These are phyloP conservation scores for Ophion obscuratus DNA, from an alignment of 2,888 invertebrate genomes.

Conservation along the genomic window DNA sequence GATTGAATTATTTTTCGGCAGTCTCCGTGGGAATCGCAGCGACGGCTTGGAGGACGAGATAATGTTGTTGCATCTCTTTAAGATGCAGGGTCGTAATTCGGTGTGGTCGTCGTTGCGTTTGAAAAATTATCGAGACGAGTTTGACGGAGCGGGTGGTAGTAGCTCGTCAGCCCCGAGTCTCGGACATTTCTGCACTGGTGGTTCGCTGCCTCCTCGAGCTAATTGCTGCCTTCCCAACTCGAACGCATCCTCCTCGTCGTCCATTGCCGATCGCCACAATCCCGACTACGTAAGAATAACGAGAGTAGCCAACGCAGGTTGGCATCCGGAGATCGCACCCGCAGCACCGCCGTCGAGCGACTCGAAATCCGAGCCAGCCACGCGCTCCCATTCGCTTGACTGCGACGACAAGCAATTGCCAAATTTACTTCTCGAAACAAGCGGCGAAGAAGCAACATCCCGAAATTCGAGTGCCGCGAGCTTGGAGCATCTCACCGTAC, in stretches of 20 bases:
- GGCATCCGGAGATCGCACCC: constrained; percentile 33
- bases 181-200: constrained; percentile 72
- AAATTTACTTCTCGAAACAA: constrained; percentile 45
- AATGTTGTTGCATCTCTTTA: constrained; percentile 86
- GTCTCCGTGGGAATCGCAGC: constrained; percentile 68
- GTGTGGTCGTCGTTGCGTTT: constrained; percentile 78
- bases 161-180: constrained; percentile 50
- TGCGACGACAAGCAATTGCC: constrained; percentile 76
- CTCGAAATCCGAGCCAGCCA: constrained; percentile 78
- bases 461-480: constrained; percentile 65
- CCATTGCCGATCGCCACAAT: constrained; percentile 68
- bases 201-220: constrained; percentile 69
- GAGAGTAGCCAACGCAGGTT: constrained; percentile 32
- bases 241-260: background rate
- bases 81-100: constrained; percentile 83
- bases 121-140: constrained; percentile 76
- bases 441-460: background rate
- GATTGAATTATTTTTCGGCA: constrained; percentile 5
- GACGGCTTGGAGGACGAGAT: constrained; percentile 85
- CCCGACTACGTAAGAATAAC: constrained; percentile 59
- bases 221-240: constrained; percentile 61
- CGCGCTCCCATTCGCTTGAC: constrained; percentile 79
- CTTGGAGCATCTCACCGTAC: constrained; percentile 76
- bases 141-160: background rate
- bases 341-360: constrained; percentile 41